Base-by-base conservation (phyloP, 2,797 vertebrate species). In the Sebastes cheni region DNA sequence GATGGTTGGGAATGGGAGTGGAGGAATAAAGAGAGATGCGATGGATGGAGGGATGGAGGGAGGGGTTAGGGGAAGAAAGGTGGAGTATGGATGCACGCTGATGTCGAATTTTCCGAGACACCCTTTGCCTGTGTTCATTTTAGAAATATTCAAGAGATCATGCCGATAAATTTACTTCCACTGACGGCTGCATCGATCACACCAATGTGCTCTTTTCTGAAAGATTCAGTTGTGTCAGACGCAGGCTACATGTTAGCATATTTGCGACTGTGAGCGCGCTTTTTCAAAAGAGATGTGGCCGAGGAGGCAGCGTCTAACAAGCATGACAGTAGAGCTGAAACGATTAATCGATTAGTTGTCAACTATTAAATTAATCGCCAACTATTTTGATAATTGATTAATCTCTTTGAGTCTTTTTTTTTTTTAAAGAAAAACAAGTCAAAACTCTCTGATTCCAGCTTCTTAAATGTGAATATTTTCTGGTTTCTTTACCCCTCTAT, bases 11-110 rank as follows among this genome's bases (percentile, higher is more conserved):
- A 72, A 87, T 64, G 73, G 66, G 82, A 86, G 89, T 76, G 75
- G 82, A 85, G 66, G 77, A 80, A 86, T 71, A 85, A 72, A 90
- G 82, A 90, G 82, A 89, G 64, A 84, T 82, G 75, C 79, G 82
- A 87, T 32, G 71, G 72, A 81, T 56, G 66, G 74, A 77, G 46
- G 60, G 70, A 84, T 67, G 54, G 54, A 25, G 2, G 10, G 84
- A 79, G 80, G 34, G 75, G 65, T 70, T 62, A 34, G 36, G 55
- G 60, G 58, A 74, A 75, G 70, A 66, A 79, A 80, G 62, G 78
- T 76, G 50, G 23, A 55, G 58, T 64, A 46, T 18, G 72, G 25
- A 55, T 23, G 27, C 18, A 20, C 6, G 18, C 34, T 34, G 61
- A 68, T 75, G 65, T 12, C 12, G 12, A 69, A 68, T 77, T 71